These are phyloP conservation scores for Odocoileus virginianus DNA, from an alignment of 2,113 vertebrate species.

Conservation along the genomic window DNA sequence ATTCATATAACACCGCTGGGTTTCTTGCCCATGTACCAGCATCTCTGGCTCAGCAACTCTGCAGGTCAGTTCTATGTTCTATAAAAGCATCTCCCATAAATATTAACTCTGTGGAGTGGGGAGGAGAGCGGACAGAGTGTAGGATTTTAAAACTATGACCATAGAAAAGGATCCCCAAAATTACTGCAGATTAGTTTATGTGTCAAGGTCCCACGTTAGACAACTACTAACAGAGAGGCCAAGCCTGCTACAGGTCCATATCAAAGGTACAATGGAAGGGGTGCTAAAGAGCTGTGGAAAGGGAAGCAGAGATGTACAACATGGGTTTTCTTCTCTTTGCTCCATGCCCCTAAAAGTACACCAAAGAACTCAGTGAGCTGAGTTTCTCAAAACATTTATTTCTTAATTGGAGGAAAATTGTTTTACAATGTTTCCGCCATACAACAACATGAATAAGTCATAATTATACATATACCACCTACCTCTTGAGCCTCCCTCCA, in stretches of 20 bases:
- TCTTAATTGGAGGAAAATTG: neutral
- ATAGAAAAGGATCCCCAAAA: neutral
- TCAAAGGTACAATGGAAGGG: neutral
- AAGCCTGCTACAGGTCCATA: neutral
- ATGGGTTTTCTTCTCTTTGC: neutral
- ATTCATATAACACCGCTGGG: neutral
- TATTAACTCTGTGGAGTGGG: neutral
- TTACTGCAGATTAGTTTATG: neutral
- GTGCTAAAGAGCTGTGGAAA: neutral
- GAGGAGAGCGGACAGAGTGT: neutral
- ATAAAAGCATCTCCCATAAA: neutral
- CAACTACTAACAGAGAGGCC: neutral
- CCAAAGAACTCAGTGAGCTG: neutral
- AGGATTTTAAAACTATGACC: neutral
- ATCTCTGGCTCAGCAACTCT: neutral
- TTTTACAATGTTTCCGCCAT: neutral
- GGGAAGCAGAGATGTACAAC: neutral
- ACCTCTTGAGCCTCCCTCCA: neutral
- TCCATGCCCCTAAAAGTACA: neutral
- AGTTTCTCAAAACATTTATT: neutral
- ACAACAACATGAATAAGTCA: neutral
- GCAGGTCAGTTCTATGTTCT: neutral
- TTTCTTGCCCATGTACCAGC: neutral
- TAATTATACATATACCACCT: neutral
- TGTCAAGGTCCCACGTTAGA: neutral